Conservation (phyloP, 2,113 vertebrate species). For the Eptesicus fuscus region DNA sequence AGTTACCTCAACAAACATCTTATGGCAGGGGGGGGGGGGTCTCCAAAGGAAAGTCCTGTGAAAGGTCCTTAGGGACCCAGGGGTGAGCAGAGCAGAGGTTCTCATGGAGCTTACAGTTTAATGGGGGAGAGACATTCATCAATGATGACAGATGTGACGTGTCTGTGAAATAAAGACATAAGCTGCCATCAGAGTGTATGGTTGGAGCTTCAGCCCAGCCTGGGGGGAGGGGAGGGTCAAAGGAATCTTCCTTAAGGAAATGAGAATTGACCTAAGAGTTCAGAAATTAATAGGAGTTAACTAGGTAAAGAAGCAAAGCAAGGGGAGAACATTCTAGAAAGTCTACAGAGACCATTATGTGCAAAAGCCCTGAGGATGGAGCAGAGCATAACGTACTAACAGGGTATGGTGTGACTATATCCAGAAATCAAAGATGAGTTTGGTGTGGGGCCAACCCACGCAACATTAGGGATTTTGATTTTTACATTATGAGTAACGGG, state of each 20-base stretch:
- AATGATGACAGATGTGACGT: not conserved
- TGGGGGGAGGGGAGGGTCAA: not conserved
- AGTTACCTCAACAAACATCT: not conserved
- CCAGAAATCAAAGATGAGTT: slow-evolving; percentile 6
- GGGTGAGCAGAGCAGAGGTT: not conserved
- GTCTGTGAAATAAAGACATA: not conserved
- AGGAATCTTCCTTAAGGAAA: not conserved
- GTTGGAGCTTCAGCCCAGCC: not conserved
- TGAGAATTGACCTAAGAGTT: not conserved
- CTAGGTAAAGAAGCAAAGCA: not conserved
- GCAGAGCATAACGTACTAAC: not conserved
- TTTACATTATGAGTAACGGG: not conserved
- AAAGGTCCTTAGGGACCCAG: not conserved
- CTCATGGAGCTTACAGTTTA: not conserved
- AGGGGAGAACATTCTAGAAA: not conserved
- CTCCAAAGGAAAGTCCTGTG: not conserved
- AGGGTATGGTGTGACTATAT: not conserved
- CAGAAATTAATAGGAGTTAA: not conserved
- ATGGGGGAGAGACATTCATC: not conserved
- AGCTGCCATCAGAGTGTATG: not conserved
- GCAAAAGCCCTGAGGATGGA: not conserved
- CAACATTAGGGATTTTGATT: not conserved
- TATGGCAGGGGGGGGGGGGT: not conserved
- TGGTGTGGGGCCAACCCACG: not conserved
- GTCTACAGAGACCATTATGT: not conserved